Evolutionary conservation across 1,140 invertebrate species (phyloP).

Genomic region (Cylas formicarius): DNA sequence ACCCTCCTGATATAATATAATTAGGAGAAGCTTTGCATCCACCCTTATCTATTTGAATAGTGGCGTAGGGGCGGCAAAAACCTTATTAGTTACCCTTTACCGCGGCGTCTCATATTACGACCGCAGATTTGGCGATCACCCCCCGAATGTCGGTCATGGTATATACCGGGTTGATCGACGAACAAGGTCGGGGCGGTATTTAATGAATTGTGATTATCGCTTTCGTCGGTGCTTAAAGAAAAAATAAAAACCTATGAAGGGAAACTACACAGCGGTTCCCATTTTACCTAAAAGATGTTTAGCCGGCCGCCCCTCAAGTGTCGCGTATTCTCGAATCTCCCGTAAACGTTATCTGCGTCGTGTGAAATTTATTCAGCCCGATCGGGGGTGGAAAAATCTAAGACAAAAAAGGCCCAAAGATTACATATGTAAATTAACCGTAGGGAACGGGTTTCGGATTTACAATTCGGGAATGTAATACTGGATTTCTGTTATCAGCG

Average conservation of each 20-base stretch:
- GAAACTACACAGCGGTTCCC: too few species aligned
- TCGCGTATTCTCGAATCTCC: background rate
- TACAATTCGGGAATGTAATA: conserved; percentile 32
- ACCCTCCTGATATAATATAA: conserved; percentile 42
- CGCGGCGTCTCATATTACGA: conserved; percentile 28
- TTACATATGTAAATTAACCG: conserved; percentile 33
- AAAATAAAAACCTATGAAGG: too few species aligned
- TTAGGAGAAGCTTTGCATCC: conserved; percentile 39
- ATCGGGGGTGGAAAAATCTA: conserved; percentile 10
- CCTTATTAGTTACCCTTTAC: conserved; percentile 41
- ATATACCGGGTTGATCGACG: too few species aligned
- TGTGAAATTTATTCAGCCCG: conserved; percentile 13
- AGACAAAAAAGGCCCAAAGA: conserved; percentile 24
- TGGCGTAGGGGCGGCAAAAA: conserved; percentile 40
- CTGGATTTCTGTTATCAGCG: conserved; percentile 35
- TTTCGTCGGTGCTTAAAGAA: too few species aligned
- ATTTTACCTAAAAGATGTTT: too few species aligned
- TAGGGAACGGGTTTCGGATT: conserved; percentile 21
- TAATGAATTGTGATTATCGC: too few species aligned
- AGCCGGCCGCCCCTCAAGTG: too few species aligned
- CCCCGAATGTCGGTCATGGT: conserved; percentile 14
- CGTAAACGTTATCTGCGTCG: background rate
- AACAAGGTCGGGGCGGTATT: too few species aligned
- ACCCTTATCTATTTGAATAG: conserved; percentile 43
- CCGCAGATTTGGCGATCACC: conserved; percentile 24